These are phyloP conservation scores for Charina bottae DNA, from an alignment of 2,113 vertebrate species.

Conservation along the genomic window DNA sequence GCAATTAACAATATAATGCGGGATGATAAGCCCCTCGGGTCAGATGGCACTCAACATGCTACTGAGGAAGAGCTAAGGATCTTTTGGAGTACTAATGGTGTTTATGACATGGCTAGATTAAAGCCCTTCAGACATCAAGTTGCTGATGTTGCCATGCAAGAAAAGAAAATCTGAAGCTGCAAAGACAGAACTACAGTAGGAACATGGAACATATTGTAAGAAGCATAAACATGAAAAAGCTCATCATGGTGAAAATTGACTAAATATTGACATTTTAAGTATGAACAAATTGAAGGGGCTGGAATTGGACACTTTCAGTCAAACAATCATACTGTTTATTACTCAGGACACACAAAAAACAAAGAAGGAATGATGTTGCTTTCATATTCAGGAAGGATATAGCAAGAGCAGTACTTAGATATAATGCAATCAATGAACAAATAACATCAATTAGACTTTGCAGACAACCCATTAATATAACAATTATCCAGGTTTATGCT, in stretches of 20 bases:
- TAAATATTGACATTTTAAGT: not conserved
- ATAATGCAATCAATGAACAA: too few species aligned
- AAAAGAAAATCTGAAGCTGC: not conserved
- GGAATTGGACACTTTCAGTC: not conserved
- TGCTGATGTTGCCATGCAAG: not conserved
- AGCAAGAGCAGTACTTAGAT: too few species aligned
- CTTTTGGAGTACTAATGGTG: not conserved
- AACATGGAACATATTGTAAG: not conserved
- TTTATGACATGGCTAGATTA: not conserved
- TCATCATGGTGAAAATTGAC: not conserved
- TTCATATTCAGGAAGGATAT: too few species aligned
- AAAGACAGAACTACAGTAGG: not conserved
- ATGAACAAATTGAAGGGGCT: not conserved
- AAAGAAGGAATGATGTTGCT: not conserved
- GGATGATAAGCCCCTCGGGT: not conserved
- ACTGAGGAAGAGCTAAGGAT: not conserved
- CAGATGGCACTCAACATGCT: not conserved
- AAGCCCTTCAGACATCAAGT: not conserved
- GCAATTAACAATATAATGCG: not conserved
- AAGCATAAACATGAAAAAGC: not conserved
- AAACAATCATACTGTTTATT: not conserved
- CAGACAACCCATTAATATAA: too few species aligned
- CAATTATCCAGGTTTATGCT: too few species aligned
- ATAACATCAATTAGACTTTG: too few species aligned
- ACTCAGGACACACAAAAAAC: not conserved